A percentile compares a stretch with the other conserved stretches of the same genome.
Evolutionary conservation across 1,140 invertebrate species (phyloP).

Genomic region (Xylocopa sonorina): DNA sequence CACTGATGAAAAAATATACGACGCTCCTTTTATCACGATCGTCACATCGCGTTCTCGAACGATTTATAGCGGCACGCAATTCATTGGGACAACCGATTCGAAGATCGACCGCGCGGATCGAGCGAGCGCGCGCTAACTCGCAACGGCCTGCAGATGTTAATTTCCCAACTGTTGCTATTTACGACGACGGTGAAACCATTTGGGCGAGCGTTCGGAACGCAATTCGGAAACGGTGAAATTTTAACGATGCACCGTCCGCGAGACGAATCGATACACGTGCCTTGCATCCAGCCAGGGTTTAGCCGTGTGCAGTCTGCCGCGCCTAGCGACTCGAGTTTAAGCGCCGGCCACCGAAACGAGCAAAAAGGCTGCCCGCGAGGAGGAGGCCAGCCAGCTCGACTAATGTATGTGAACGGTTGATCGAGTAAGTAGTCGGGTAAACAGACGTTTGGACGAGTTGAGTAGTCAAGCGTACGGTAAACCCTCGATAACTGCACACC

Average conservation of each 20-base stretch:
- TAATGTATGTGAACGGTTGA: no score
- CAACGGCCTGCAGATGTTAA: constrained; percentile 44
- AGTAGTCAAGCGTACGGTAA: no score
- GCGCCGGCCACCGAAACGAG: no score
- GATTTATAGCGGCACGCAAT: constrained; percentile 2
- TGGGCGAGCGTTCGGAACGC: constrained; percentile 5
- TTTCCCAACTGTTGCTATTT: constrained; percentile 59
- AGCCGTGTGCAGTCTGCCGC: no score
- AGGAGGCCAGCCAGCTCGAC: no score
- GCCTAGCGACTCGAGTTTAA: no score
- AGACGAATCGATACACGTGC: constrained; percentile 23
- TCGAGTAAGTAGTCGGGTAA: no score
- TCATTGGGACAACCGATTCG: neutral
- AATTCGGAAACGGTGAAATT: constrained; percentile 41
- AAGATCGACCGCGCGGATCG: constrained; percentile 5
- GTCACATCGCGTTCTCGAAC: neutral
- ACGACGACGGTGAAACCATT: constrained; percentile 48
- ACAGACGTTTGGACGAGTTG: no score
- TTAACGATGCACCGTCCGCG: constrained; percentile 21
- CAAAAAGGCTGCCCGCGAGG: no score
- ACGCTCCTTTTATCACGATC: neutral
- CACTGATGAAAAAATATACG: neutral
- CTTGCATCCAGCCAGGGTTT: no score
- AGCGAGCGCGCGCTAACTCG: neutral
- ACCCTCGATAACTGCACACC: no score